Conservation (phyloP, 1,140 invertebrate genomes). For the Nylanderia fulva region DNA sequence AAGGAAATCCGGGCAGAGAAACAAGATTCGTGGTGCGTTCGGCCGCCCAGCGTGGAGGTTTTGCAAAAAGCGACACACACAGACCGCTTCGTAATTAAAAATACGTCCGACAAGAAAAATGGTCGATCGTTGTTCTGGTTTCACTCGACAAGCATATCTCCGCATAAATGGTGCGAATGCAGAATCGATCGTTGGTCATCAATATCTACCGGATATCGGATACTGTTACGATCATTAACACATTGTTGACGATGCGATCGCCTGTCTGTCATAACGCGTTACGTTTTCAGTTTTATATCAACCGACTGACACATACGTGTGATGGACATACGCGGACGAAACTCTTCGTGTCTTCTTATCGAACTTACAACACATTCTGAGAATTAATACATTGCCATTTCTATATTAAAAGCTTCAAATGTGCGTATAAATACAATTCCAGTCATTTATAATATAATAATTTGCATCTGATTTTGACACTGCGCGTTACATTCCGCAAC, state of each 20-base stretch:
- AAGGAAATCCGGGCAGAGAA: slow-evolving; percentile 56
- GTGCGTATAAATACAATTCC: neutral
- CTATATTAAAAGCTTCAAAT: neutral
- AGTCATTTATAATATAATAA: neutral
- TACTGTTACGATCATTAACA: slow-evolving; percentile 50
- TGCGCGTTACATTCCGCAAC: neutral
- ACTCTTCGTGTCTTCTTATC: neutral
- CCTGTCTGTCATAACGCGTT: slow-evolving; percentile 25
- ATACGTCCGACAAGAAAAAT: slow-evolving; percentile 21
- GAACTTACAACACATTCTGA: neutral
- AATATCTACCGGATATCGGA: slow-evolving; percentile 45
- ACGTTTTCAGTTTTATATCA: slow-evolving; percentile 2
- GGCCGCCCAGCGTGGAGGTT: neutral
- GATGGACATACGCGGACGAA: neutral
- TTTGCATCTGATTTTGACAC: slow-evolving; percentile 19
- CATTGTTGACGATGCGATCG: slow-evolving; percentile 40
- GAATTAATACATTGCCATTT: neutral
- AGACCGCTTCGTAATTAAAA: slow-evolving; percentile 32
- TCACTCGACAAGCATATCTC: slow-evolving; percentile 43
- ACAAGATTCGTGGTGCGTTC: slow-evolving; percentile 31
- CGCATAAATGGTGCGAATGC: slow-evolving; percentile 18
- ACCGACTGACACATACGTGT: neutral
- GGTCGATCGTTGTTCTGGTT: slow-evolving; percentile 23
- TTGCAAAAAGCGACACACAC: slow-evolving; percentile 30
- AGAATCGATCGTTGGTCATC: slow-evolving; percentile 41